Percentiles rank a stretch among this genome's conserved stretches.
These are phyloP conservation scores for Periphyllus acericola DNA, from an alignment of 2,888 invertebrate genomes.

Conservation along the genomic window DNA sequence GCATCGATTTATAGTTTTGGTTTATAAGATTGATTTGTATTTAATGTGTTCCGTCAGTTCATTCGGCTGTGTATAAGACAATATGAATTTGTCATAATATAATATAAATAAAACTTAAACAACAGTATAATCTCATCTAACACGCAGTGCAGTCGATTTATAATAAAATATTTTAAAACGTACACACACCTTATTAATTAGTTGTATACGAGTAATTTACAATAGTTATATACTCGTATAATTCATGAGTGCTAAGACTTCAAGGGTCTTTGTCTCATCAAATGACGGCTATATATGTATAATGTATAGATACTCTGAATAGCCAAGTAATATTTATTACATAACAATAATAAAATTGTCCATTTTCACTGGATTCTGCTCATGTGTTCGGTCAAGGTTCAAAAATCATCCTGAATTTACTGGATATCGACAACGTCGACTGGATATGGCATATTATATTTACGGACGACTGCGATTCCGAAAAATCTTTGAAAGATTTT, in stretches of 20 bases:
- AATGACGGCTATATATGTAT: no score
- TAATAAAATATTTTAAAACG: background rate
- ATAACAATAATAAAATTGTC: no score
- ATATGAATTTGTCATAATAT: background rate
- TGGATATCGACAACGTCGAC: background rate
- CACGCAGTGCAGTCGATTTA: background rate
- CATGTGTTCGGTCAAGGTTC: background rate
- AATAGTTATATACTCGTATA: no score
- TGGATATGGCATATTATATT: background rate
- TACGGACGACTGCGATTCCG: background rate
- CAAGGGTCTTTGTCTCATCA: no score
- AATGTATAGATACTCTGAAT: no score
- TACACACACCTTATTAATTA: background rate
- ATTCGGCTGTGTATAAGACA: background rate
- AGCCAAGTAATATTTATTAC: no score
- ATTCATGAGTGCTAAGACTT: no score
- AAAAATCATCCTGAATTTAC: background rate
- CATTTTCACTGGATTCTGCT: background rate
- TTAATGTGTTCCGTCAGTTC: background rate
- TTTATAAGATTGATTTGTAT: background rate
- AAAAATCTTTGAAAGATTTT: conserved; percentile 5
- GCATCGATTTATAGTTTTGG: background rate
- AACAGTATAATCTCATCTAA: background rate
- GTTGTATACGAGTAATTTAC: no score
- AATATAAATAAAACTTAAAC: background rate